These are phyloP conservation scores for Falco punctatus DNA, from an alignment of 2,113 vertebrate genomes.

Conservation along the genomic window DNA sequence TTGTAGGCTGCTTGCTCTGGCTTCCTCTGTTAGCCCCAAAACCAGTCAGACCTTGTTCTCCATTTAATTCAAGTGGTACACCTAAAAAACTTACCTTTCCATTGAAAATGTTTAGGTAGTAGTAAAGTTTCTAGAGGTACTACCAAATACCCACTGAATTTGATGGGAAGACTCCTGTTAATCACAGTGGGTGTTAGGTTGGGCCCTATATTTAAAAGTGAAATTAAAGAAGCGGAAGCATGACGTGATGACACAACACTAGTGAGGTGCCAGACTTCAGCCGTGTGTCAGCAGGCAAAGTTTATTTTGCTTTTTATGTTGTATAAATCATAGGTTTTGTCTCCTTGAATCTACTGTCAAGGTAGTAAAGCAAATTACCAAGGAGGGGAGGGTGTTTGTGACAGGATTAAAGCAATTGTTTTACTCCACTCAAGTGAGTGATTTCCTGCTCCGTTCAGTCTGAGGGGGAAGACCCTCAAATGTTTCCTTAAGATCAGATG, in stretches of 20 bases:
- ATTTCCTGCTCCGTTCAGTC: background rate
- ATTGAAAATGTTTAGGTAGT: background rate
- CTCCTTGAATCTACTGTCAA: background rate
- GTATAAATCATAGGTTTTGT: background rate
- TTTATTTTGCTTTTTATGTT: background rate
- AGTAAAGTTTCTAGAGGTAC: background rate
- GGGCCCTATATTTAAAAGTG: background rate
- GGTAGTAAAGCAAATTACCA: background rate
- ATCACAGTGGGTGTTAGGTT: background rate
- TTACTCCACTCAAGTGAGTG: background rate
- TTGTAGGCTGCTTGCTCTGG: background rate
- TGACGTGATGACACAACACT: accelerated
- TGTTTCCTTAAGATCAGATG: background rate
- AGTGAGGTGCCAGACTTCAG: background rate
- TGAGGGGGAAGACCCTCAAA: background rate
- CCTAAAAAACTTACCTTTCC: background rate
- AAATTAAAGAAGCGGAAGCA: background rate
- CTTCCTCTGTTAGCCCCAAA: background rate
- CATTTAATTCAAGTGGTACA: background rate
- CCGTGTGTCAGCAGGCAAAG: background rate
- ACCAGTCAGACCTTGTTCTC: background rate
- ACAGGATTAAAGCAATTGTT: background rate
- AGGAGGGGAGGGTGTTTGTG: background rate
- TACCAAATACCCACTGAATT: background rate
- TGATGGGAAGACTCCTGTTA: background rate